phyloP scores from a whole-genome alignment of 2,888 invertebrate species.

The Scaptomyza flava region DNA sequence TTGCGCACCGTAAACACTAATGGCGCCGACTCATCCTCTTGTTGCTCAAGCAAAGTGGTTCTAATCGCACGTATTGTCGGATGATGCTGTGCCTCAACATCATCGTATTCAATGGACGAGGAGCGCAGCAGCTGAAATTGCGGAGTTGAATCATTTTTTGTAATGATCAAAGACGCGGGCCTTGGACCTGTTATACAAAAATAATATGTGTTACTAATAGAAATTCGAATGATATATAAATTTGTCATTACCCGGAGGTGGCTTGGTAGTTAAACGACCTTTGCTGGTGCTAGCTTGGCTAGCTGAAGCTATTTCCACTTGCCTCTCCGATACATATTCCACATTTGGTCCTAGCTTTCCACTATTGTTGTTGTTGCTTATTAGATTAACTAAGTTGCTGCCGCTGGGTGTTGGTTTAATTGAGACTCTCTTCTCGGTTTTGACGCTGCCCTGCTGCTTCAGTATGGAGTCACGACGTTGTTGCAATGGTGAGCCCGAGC shows the following conservation, averaged over 20 bases:
- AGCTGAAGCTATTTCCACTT: slow-evolving; percentile 42
- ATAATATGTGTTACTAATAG: not conserved
- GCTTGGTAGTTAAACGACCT: slow-evolving; percentile 66
- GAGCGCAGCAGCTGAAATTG: slow-evolving; percentile 84
- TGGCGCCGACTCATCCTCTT: slow-evolving; percentile 83
- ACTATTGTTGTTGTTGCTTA: slow-evolving; percentile 58
- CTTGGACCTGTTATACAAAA: slow-evolving; percentile 74
- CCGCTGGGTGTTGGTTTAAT: slow-evolving; percentile 74
- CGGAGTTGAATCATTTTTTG: slow-evolving; percentile 80
- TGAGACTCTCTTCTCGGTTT: slow-evolving; percentile 83
- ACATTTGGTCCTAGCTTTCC: slow-evolving; percentile 74
- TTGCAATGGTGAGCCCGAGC: slow-evolving; percentile 73
- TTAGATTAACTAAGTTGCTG: slow-evolving; percentile 43
- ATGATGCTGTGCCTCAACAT: slow-evolving; percentile 82
- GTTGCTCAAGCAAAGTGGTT: slow-evolving; percentile 75
- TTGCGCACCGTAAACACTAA: slow-evolving; percentile 83
- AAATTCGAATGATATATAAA: not conserved
- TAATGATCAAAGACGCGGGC: slow-evolving; percentile 83
- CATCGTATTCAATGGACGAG: slow-evolving; percentile 84
- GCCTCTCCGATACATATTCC: slow-evolving; percentile 82
- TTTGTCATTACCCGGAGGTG: slow-evolving; percentile 74
- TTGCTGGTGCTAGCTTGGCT: slow-evolving; percentile 53
- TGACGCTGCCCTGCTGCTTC: slow-evolving; percentile 82
- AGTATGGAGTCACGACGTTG: slow-evolving; percentile 83
- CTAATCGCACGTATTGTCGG: slow-evolving; percentile 53